A percentile compares a stretch with the other conserved stretches of the same genome.
Evolutionary conservation across 2,888 invertebrate genomes (phyloP).

Genomic region (Drosophila greeni): DNA sequence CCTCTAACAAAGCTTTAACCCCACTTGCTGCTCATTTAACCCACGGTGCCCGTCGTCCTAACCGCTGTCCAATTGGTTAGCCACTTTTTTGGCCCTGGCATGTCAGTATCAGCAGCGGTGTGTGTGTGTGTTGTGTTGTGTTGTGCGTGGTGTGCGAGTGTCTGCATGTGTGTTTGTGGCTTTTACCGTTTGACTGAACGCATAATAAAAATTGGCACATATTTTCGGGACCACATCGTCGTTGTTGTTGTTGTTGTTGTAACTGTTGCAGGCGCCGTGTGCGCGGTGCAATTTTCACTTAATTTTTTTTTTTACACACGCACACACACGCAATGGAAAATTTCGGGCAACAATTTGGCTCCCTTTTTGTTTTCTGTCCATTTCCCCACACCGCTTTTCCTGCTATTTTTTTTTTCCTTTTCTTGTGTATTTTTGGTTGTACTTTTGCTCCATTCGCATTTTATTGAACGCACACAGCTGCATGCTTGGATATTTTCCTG

Average conservation of each 20-base stretch:
- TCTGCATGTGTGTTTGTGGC: conserved; percentile 44
- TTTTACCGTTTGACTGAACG: conserved; percentile 66
- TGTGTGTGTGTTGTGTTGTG: conserved; percentile 11
- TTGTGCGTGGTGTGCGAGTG: conserved; percentile 3
- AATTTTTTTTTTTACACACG: conserved; percentile 16
- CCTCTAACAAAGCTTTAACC: not conserved
- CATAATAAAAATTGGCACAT: conserved; percentile 71
- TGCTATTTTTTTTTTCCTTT: not conserved
- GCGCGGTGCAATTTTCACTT: conserved; percentile 52
- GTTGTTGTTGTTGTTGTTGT: conserved; percentile 4
- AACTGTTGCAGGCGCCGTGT: conserved; percentile 39
- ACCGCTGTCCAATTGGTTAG: conserved; percentile 27
- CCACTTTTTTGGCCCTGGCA: conserved; percentile 12
- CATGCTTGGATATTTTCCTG: conserved; percentile 18
- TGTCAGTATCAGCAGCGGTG: not conserved
- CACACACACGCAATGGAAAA: conserved; percentile 10
- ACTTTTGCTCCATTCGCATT: conserved; percentile 34
- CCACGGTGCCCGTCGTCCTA: conserved; percentile 17
- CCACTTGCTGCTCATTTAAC: not conserved
- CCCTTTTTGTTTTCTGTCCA: conserved; percentile 8
- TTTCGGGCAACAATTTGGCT: conserved; percentile 32
- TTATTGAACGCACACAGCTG: conserved; percentile 47
- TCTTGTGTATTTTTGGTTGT: not conserved
- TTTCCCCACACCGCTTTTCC: not conserved
- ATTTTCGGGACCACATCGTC: conserved; percentile 55